phyloP scores from a whole-genome alignment of 1,140 invertebrate species.

The Calephelis nemesis region DNA sequence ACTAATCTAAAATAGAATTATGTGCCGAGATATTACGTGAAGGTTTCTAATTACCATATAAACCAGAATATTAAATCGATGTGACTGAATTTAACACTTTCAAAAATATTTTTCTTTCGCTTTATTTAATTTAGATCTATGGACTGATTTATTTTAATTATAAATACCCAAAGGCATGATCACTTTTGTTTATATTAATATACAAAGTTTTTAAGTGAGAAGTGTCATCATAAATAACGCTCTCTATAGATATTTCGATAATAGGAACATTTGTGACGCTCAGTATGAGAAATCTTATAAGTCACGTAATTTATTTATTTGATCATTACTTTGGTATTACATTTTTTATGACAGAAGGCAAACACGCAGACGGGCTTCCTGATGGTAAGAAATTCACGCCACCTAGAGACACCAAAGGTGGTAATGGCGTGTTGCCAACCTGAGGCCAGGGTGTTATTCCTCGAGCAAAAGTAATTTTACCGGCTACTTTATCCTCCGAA shows the following conservation, averaged over 20 bases:
- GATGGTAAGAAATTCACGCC: too few relatives aligned
- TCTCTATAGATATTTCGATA: neutral
- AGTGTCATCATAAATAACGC: neutral
- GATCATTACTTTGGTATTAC: neutral
- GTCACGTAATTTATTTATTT: neutral
- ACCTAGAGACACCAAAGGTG: too few relatives aligned
- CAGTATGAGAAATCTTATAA: neutral
- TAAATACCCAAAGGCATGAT: slow-evolving; percentile 2
- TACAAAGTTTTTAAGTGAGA: neutral
- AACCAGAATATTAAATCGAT: slow-evolving; percentile 24
- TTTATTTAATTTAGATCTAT: slow-evolving; percentile 1
- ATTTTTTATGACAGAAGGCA: too few relatives aligned
- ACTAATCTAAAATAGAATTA: too few relatives aligned
- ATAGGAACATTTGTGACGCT: neutral
- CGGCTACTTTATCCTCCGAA: too few relatives aligned
- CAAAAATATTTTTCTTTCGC: too few relatives aligned
- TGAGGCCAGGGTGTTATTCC: too few relatives aligned
- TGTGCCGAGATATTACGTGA: too few relatives aligned
- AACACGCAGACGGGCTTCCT: too few relatives aligned
- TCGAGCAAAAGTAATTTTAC: too few relatives aligned
- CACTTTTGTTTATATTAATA: neutral
- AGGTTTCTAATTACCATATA: neutral
- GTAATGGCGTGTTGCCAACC: too few relatives aligned
- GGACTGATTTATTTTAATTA: slow-evolving; percentile 7
- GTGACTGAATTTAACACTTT: too few relatives aligned